Conservation (phyloP, 2,797 vertebrate species). For the Takifugu rubripes region DNA sequence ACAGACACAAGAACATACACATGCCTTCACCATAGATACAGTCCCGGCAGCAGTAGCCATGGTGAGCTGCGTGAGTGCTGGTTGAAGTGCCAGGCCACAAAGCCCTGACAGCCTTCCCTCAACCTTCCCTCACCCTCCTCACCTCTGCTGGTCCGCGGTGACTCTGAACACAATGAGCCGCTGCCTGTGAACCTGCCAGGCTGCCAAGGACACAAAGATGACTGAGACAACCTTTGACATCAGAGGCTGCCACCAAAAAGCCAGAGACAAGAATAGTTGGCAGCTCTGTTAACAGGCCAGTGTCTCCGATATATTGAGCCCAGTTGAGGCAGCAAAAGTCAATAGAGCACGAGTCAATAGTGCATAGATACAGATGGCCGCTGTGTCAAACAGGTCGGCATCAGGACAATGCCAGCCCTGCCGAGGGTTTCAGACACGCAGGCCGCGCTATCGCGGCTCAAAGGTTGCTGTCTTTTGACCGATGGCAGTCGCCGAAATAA, state of each 20-base stretch:
- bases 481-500: constrained; percentile 35
- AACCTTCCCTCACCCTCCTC: constrained; percentile 69
- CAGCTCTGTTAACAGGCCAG: constrained; percentile 66
- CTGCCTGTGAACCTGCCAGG: constrained; percentile 68
- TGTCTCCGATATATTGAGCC: constrained; percentile 63
- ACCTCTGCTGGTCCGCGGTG: constrained; percentile 66
- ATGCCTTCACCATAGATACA: constrained; percentile 52
- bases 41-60: constrained; percentile 42
- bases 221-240: constrained; percentile 73
- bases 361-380: constrained; percentile 57
- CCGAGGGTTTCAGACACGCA: constrained; percentile 39
- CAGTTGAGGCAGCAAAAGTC: constrained; percentile 61
- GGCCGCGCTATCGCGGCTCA: constrained; percentile 38
- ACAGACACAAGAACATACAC: constrained; percentile 17
- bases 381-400: constrained; percentile 45
- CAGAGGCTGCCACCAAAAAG: constrained; percentile 68
- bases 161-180: constrained; percentile 66
- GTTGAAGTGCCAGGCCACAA: constrained; percentile 56
- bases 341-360: constrained; percentile 69
- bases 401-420: constrained; percentile 46
- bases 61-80: constrained; percentile 34
- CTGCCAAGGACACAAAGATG: constrained; percentile 73
- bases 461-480: constrained; percentile 45
- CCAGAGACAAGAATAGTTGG: constrained; percentile 71
- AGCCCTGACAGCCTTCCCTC: constrained; percentile 71